Evolutionary conservation across 30 jellyfish, hydroid and myxozoan genomes (phyloP).

Genomic region (Turritopsis rubra): DNA sequence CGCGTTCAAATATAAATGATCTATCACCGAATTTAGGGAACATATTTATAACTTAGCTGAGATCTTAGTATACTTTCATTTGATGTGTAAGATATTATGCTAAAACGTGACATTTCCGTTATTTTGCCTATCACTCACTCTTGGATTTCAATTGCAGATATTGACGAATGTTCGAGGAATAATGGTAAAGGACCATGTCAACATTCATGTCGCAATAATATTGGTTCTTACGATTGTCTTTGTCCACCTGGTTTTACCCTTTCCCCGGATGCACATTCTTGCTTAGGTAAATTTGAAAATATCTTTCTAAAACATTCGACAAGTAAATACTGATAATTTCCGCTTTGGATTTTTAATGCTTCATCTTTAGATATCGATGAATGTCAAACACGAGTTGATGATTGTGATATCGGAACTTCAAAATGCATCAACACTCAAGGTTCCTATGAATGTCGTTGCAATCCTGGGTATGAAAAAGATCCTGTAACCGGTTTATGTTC

Average conservation of each 20-base stretch:
- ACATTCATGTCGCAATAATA: slow-evolving; percentile 36
- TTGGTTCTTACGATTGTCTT: slow-evolving; percentile 46
- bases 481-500: slow-evolving; percentile 44
- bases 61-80: too few species aligned
- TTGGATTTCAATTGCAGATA: slow-evolving; percentile 38
- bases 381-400: slow-evolving; percentile 35
- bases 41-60: too few species aligned
- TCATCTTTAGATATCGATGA: slow-evolving; percentile 52
- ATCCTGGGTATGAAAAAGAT: slow-evolving; percentile 31
- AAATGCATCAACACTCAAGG: slow-evolving; percentile 55
- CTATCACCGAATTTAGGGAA: too few species aligned
- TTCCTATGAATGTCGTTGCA: slow-evolving; percentile 57
- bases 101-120: too few species aligned
- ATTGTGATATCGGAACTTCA: slow-evolving; percentile 46
- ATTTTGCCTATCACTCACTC: too few species aligned
- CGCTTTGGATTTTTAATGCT: too few species aligned
- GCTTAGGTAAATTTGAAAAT: slow-evolving; percentile 45
- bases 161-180: slow-evolving; percentile 43
- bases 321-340: too few species aligned
- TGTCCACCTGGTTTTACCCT: slow-evolving; percentile 38
- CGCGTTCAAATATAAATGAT: too few species aligned
- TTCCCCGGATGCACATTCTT: slow-evolving; percentile 4
- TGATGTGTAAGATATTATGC: too few species aligned
- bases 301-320: too few species aligned
- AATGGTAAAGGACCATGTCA: slow-evolving; percentile 29